A percentile compares a stretch with the other conserved stretches of the same genome.
Evolutionary conservation across 2,888 invertebrate species (phyloP).

Genomic region (Teleiodes luculella): DNA sequence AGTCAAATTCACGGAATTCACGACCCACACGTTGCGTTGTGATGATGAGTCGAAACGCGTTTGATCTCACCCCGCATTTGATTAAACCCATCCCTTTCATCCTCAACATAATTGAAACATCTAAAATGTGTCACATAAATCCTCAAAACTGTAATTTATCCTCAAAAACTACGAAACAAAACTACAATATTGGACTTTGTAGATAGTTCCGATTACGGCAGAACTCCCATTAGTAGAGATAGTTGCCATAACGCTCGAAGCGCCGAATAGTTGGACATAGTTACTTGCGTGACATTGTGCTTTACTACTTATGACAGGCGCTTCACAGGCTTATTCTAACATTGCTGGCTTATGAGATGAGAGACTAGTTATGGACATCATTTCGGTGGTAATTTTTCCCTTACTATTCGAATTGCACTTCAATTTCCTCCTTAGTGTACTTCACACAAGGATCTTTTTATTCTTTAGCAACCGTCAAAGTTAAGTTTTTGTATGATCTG

Average conservation of each 20-base stretch:
- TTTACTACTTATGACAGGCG: not conserved
- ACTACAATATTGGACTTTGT: slow-evolving; percentile 26
- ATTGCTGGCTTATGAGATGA: not conserved
- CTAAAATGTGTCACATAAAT: slow-evolving; percentile 5
- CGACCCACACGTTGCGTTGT: no score
- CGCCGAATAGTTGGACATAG: slow-evolving; percentile 25
- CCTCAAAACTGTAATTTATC: slow-evolving; percentile 6
- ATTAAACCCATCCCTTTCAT: not conserved
- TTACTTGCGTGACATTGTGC: slow-evolving; percentile 27
- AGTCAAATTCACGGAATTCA: no score
- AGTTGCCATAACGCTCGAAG: slow-evolving; percentile 19
- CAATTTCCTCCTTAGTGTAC: no score
- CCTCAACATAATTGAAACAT: slow-evolving; percentile 3
- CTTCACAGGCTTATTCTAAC: slow-evolving; percentile 9
- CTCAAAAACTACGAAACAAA: slow-evolving; percentile 27
- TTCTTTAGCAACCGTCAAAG: no score
- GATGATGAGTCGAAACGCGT: no score
- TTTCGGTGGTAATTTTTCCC: no score
- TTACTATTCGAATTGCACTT: no score
- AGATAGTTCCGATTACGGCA: slow-evolving; percentile 28
- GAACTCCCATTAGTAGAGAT: slow-evolving; percentile 27
- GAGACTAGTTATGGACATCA: no score
- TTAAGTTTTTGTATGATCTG: no score
- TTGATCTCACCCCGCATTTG: no score
- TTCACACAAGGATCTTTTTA: no score